phyloP scores from a whole-genome alignment of 2,888 invertebrate species.

The Mimumesa dahlbomi region DNA sequence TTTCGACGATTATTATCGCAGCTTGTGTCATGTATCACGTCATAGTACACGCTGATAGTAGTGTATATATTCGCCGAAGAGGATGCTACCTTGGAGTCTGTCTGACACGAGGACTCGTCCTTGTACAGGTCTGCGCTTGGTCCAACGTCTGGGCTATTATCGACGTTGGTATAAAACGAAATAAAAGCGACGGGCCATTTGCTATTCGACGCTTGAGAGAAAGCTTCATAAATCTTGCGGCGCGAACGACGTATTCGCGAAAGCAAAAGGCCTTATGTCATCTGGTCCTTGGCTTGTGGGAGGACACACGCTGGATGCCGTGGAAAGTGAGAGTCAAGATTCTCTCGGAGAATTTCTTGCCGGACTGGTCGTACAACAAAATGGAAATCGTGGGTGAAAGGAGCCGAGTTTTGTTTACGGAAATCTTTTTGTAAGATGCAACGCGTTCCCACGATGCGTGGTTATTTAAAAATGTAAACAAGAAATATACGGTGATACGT shows the following conservation, averaged over 20 bases:
- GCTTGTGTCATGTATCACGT: constrained; percentile 65
- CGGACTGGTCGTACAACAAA: constrained; percentile 25
- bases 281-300: constrained; percentile 53
- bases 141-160: constrained; percentile 34
- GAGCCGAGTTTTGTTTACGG: constrained; percentile 33
- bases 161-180: constrained; percentile 53
- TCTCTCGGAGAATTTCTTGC: constrained; percentile 19
- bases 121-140: constrained; percentile 39
- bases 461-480: too few relatives aligned
- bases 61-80: constrained; percentile 30
- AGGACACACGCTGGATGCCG: constrained; percentile 42
- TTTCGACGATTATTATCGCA: constrained; percentile 66
- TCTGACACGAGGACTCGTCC: constrained; percentile 43
- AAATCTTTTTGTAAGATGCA: constrained; percentile 22
- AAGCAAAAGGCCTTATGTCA: constrained; percentile 66
- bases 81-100: constrained; percentile 41
- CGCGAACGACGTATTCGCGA: constrained; percentile 46
- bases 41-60: constrained; percentile 65
- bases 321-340: constrained; percentile 70
- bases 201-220: constrained; percentile 63
- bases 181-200: constrained; percentile 44
- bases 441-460: constrained; percentile 41
- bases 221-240: constrained; percentile 73
- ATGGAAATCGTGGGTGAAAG: constrained; percentile 56
- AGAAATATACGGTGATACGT: too few relatives aligned